These are phyloP conservation scores for Hemicordylus capensis DNA, from an alignment of 2,113 vertebrate species.

Conservation along the genomic window DNA sequence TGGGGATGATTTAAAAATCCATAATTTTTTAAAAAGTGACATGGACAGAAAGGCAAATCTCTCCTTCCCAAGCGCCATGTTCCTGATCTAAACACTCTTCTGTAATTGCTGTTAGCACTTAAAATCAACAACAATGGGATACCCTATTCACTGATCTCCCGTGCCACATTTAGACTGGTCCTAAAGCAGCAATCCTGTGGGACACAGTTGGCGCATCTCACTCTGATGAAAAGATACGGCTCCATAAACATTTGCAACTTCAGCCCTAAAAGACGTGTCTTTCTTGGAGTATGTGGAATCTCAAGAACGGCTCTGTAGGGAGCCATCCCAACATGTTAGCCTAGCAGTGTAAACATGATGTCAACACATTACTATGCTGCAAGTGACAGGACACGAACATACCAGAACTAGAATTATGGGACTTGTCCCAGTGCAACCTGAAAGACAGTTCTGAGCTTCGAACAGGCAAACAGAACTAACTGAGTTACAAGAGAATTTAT, in stretches of 20 bases:
- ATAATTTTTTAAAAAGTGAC: too few species aligned
- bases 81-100: too few species aligned
- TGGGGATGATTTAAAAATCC: background rate
- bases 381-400: background rate
- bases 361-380: background rate
- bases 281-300: background rate
- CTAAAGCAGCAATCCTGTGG: background rate
- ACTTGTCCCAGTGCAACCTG: background rate
- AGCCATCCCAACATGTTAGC: background rate
- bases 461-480: background rate
- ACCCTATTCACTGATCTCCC: too few species aligned
- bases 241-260: background rate
- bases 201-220: background rate
- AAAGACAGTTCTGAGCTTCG: background rate
- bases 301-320: background rate
- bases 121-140: too few species aligned
- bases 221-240: background rate
- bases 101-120: too few species aligned
- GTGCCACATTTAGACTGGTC: too few species aligned
- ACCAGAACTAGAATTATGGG: background rate
- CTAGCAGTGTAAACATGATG: background rate
- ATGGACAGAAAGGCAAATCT: too few species aligned
- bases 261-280: background rate
- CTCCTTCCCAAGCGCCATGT: too few species aligned
- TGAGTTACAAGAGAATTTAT: background rate